These are phyloP conservation scores for Formica selysi DNA, from an alignment of 1,140 invertebrate species.

Conservation along the genomic window DNA sequence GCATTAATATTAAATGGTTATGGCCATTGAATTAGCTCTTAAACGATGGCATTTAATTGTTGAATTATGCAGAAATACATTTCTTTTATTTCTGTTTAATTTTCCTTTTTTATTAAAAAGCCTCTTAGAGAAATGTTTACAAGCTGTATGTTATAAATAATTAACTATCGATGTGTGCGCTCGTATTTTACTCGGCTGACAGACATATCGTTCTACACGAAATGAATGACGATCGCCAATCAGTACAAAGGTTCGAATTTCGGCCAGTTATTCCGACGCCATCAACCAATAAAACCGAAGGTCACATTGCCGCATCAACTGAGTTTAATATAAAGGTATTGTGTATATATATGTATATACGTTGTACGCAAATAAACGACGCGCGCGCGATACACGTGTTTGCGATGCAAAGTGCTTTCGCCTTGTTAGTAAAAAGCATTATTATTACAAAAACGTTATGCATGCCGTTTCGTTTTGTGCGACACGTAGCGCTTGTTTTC, in stretches of 20 bases:
- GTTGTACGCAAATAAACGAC: constrained; percentile 18
- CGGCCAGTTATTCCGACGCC: constrained; percentile 53
- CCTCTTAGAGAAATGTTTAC: background rate
- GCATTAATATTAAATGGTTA: constrained; percentile 41
- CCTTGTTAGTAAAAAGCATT: constrained; percentile 11
- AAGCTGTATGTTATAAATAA: constrained; percentile 21
- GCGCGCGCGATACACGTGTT: constrained; percentile 34
- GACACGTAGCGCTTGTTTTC: background rate
- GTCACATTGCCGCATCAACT: constrained; percentile 48
- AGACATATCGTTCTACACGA: constrained; percentile 30
- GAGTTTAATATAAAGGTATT: constrained; percentile 50
- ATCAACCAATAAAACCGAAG: constrained; percentile 61
- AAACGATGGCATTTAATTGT: constrained; percentile 40
- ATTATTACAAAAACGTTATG: background rate
- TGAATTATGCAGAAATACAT: constrained; percentile 21
- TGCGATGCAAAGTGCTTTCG: background rate
- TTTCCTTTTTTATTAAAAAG: background rate
- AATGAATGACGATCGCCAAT: constrained; percentile 56
- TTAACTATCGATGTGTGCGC: background rate
- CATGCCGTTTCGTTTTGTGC: background rate
- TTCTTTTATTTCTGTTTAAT: background rate
- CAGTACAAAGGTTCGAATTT: constrained; percentile 60
- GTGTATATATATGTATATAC: background rate
- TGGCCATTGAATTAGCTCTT: constrained; percentile 10
- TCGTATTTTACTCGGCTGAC: constrained; percentile 28